Percentiles rank a stretch among this genome's conserved stretches.
phyloP scores from a whole-genome alignment of 2,888 invertebrate genomes.

The Megamerina dolium region DNA sequence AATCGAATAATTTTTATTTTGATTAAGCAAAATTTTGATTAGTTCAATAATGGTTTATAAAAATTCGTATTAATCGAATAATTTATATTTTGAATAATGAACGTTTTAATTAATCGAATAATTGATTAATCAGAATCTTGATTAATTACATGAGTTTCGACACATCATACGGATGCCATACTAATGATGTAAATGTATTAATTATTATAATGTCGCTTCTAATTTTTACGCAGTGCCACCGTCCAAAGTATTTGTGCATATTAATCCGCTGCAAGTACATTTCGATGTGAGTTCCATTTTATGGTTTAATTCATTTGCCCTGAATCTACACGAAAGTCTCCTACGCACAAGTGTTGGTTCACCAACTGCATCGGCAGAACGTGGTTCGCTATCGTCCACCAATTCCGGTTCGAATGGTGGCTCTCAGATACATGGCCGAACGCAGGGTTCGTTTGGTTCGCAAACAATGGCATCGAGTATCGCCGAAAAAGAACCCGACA shows the following conservation, averaged over 20 bases:
- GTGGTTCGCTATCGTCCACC: constrained; percentile 15
- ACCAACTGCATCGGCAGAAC: constrained; percentile 21
- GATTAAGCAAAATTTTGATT: too few relatives aligned
- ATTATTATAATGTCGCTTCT: too few relatives aligned
- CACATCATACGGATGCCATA: too few relatives aligned
- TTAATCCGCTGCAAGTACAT: constrained; percentile 83
- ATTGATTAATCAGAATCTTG: too few relatives aligned
- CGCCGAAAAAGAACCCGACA: constrained; percentile 35
- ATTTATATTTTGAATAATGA: too few relatives aligned
- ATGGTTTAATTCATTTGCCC: constrained; percentile 90
- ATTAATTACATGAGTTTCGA: too few relatives aligned
- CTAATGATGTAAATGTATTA: too few relatives aligned
- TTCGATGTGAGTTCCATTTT: constrained; percentile 83
- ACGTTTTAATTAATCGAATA: not conserved
- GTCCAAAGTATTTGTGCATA: constrained; percentile 83
- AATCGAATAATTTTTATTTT: too few relatives aligned
- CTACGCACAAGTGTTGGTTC: constrained; percentile 51
- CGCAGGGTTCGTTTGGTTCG: constrained; percentile 22
- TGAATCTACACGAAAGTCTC: constrained; percentile 77
- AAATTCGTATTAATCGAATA: too few relatives aligned
- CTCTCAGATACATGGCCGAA: constrained; percentile 18
- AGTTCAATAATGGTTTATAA: too few relatives aligned
- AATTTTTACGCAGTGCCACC: too few relatives aligned
- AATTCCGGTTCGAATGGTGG: constrained; percentile 18
- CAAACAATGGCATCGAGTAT: constrained; percentile 13